These are phyloP conservation scores for Lutraria lutraria DNA, from an alignment of 2,888 invertebrate species.

Conservation along the genomic window DNA sequence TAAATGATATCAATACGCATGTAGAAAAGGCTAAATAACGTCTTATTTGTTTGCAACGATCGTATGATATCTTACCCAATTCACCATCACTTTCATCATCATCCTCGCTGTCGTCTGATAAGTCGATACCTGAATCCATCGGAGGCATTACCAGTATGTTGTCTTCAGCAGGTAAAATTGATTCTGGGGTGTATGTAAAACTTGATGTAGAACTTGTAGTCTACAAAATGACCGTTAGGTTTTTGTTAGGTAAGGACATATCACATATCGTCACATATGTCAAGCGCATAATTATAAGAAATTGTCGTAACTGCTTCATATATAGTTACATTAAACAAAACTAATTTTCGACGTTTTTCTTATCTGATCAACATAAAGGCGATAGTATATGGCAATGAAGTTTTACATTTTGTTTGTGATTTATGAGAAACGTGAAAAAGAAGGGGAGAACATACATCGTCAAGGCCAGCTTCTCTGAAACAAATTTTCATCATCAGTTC, in stretches of 20 bases:
- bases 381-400: no score
- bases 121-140: neutral
- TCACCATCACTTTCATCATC: conserved; percentile 17
- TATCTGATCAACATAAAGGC: no score
- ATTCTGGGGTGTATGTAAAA: neutral
- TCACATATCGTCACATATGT: no score
- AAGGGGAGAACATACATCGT: conserved; percentile 46
- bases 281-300: no score
- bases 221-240: neutral
- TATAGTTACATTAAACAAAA: no score
- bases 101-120: conserved; percentile 6
- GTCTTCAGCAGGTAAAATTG: neutral
- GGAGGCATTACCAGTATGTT: neutral
- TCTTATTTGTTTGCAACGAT: neutral
- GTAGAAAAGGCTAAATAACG: neutral
- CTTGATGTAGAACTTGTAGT: neutral
- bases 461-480: conserved; percentile 63
- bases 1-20: neutral
- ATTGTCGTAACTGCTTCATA: no score
- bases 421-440: neutral
- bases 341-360: no score
- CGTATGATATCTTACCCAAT: conserved; percentile 1
- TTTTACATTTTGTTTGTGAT: no score
- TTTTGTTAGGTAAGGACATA: no score
- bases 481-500: conserved; percentile 61